Conservation (phyloP, 2,113 vertebrate genomes). For the Shinisaurus crocodilurus region DNA sequence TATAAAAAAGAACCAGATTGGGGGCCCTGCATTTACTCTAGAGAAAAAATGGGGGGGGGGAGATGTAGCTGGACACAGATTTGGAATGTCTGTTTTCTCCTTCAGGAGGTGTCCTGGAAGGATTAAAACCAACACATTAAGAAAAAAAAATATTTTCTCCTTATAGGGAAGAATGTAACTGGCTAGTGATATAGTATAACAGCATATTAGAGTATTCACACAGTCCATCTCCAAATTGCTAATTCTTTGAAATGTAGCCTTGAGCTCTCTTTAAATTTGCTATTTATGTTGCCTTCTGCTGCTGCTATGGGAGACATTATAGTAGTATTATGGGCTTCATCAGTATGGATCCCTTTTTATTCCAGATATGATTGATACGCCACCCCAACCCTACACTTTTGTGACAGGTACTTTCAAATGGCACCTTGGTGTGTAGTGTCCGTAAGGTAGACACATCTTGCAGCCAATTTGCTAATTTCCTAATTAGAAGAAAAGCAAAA, state of each 20-base stretch:
- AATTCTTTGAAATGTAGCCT: not conserved
- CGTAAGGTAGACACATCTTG: not conserved
- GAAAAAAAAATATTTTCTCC: not conserved
- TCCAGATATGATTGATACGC: not conserved
- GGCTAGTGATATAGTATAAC: not conserved
- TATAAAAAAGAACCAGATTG: no score
- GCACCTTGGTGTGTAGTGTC: not conserved
- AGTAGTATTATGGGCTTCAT: not conserved
- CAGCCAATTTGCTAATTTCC: not conserved
- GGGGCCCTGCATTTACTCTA: no score
- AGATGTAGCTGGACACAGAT: no score
- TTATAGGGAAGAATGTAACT: not conserved
- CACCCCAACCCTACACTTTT: not conserved
- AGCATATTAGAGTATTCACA: not conserved
- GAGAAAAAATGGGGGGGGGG: no score
- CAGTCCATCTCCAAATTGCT: not conserved
- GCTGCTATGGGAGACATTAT: not conserved
- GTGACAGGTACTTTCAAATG: not conserved
- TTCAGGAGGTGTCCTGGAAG: not conserved
- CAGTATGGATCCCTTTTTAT: not conserved
- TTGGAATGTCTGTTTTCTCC: no score
- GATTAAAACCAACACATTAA: not conserved
- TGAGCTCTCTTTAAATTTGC: not conserved
- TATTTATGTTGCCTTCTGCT: not conserved
- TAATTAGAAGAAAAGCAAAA: not conserved